phyloP scores from a whole-genome alignment of 2,888 invertebrate species.

The Hemithea aestivaria region DNA sequence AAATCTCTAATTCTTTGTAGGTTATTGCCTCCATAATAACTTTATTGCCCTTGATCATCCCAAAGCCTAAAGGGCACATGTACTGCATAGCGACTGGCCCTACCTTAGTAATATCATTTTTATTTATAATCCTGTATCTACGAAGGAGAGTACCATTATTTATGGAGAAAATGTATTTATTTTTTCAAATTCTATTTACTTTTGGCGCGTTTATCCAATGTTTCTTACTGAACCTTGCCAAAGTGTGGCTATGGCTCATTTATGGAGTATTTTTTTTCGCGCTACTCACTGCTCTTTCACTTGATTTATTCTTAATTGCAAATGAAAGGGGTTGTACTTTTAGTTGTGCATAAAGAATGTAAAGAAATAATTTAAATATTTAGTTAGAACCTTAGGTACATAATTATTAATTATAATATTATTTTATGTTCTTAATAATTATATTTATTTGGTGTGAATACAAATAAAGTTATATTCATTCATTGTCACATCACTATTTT shows the following conservation, averaged over 20 bases:
- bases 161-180: conserved; percentile 74
- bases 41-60: conserved; percentile 49
- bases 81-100: conserved; percentile 72
- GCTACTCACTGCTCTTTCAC: conserved; percentile 53
- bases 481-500: conserved; percentile 15
- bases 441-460: too few relatives aligned
- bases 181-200: conserved; percentile 71
- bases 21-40: conserved; percentile 54
- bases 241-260: conserved; percentile 65
- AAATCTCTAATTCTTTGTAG: conserved; percentile 52
- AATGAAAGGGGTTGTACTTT: conserved; percentile 73
- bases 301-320: conserved; percentile 68
- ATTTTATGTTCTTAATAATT: neutral
- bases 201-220: conserved; percentile 72
- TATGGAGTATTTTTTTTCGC: conserved; percentile 66
- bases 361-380: neutral
- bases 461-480: neutral
- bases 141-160: conserved; percentile 66
- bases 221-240: conserved; percentile 61
- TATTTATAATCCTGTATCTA: conserved; percentile 63
- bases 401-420: conserved; percentile 4
- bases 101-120: conserved; percentile 61
- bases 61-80: conserved; percentile 67
- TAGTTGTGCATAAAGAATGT: conserved; percentile 53
- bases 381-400: too few relatives aligned